phyloP scores from a whole-genome alignment of 2,888 invertebrate genomes.

The Phanerotoma sp. region DNA sequence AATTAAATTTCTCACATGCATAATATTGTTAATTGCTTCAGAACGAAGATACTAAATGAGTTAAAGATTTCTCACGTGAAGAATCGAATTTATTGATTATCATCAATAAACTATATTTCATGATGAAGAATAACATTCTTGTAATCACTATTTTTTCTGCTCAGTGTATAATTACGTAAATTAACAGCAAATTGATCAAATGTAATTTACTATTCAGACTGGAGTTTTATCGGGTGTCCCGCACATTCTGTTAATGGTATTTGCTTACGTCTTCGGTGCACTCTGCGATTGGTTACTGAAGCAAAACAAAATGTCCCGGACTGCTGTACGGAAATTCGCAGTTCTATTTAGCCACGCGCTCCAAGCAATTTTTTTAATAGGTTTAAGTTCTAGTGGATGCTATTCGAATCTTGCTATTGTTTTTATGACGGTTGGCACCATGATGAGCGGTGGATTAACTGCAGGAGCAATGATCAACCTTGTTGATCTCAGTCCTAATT shows the following conservation, averaged over 20 bases:
- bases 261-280: slow-evolving; percentile 62
- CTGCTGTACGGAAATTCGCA: slow-evolving; percentile 67
- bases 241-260: slow-evolving; percentile 63
- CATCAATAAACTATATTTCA: too few relatives aligned
- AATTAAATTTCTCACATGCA: too few relatives aligned
- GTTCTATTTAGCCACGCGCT: slow-evolving; percentile 63
- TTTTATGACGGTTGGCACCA: slow-evolving; percentile 65
- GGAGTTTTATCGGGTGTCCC: slow-evolving; percentile 67
- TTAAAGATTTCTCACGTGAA: too few relatives aligned
- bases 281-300: slow-evolving; percentile 65
- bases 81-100: too few relatives aligned
- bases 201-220: too few relatives aligned
- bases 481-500: slow-evolving; percentile 70
- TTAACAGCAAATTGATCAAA: too few relatives aligned
- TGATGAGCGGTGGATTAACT: slow-evolving; percentile 67
- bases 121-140: too few relatives aligned
- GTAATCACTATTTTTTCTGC: too few relatives aligned
- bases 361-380: slow-evolving; percentile 65
- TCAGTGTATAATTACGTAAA: too few relatives aligned
- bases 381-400: slow-evolving; percentile 66
- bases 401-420: slow-evolving; percentile 63
- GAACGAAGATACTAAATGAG: too few relatives aligned
- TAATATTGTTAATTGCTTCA: too few relatives aligned
- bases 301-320: slow-evolving; percentile 62
- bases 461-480: slow-evolving; percentile 68